Conservation (phyloP, 2,797 vertebrate species). For the Xenentodon cancila region DNA sequence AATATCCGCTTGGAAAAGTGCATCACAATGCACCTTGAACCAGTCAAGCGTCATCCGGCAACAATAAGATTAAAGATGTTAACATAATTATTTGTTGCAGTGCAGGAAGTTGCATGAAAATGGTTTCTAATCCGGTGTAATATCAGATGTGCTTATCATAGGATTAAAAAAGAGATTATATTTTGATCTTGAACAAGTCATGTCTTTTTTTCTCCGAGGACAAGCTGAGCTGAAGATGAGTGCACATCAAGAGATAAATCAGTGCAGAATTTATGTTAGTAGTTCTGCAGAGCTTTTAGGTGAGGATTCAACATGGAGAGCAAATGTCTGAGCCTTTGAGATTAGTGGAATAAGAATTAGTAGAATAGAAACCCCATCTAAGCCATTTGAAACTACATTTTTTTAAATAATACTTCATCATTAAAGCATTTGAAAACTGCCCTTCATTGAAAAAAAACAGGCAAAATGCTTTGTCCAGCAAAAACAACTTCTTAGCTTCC, state of each 20-base stretch:
- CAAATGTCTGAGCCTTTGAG: constrained; percentile 24
- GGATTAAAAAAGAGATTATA: constrained; percentile 46
- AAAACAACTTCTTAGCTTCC: constrained; percentile 2
- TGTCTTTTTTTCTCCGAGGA: constrained; percentile 20
- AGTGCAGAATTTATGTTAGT: constrained; percentile 37
- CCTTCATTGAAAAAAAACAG: neutral
- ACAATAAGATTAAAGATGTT: constrained; percentile 27
- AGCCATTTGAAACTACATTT: constrained; percentile 8
- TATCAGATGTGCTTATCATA: constrained; percentile 33
- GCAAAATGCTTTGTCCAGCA: neutral
- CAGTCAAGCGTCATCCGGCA: constrained; percentile 4
- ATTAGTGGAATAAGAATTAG: constrained; percentile 34
- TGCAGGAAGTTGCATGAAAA: constrained; percentile 31
- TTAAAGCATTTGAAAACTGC: neutral
- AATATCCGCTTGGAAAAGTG: constrained; percentile 5
- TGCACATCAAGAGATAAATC: constrained; percentile 36
- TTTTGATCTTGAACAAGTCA: constrained; percentile 35
- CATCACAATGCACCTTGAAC: constrained; percentile 8
- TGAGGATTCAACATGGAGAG: constrained; percentile 21
- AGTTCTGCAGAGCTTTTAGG: constrained; percentile 40
- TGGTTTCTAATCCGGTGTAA: constrained; percentile 38
- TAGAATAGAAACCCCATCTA: constrained; percentile 15
- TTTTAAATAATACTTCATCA: constrained; percentile 10
- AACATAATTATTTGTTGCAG: constrained; percentile 28
- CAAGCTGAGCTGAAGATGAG: constrained; percentile 25